Base-by-base conservation (phyloP, 2,797 vertebrate species). In the Peromyscus melanophrys region DNA sequence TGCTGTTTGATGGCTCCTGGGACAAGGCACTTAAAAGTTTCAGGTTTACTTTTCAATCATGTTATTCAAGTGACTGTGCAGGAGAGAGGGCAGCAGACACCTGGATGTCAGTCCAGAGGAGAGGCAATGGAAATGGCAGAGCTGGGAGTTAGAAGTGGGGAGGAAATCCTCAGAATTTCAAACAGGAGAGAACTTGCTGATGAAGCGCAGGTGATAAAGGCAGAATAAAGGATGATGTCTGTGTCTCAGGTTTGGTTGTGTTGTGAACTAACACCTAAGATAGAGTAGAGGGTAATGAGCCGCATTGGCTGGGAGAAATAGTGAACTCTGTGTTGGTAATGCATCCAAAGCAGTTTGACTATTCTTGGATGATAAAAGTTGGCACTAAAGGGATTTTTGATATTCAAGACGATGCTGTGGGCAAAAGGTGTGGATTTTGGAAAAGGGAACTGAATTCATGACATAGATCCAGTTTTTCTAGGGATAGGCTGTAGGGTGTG, bases 41-140 rank as follows among this genome's bases (percentile, higher is more conserved):
- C 92, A 89, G 78, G 61, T 43, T 40, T 77, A 78, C 49, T 40
- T 92, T 94, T 80, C 14, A 89, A 71, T 94, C 82, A 89, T 43
- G 29, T 88, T 83, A 55, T 77, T 92, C 73, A 77, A 40, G 85
- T 96, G 55, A 59, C 34, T 55, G 6, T 55, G 25, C 27, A 25
- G 78, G 76, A 57, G 31, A 61, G 83, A 73, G 77, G 73, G 71
- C 59, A 67, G 5, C 6, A 71, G 73, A 55, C 55, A 55, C 5
- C 2, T 14, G 14, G 65, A 19, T 59, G 82, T n/a, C 31, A 8
- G 34, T 61, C 29, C 34, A 61, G 89, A 29, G 67, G 37, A 43
- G 83, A 52, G 49, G 57, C 67, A 73, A 34, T 46, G 16, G 65
- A 29, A 0, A n/a, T n/a, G 7, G n/a, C 49, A 37, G 83, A 83